Base-by-base conservation (phyloP, 2,888 invertebrate genomes). In the Pristionchus arcanus region DNA sequence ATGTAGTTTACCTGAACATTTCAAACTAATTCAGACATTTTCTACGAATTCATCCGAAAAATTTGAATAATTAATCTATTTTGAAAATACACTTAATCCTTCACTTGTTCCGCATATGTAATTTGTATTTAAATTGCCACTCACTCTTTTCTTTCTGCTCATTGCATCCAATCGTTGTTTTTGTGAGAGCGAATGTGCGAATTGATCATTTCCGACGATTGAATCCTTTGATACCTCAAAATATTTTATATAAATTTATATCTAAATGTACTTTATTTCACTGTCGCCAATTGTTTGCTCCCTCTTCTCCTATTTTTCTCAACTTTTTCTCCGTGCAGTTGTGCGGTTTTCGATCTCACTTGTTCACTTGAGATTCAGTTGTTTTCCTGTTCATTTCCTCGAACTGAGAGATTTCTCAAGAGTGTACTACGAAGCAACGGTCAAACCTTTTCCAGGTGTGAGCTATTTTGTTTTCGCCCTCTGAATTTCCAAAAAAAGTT, bases 161-260 rank as follows among this genome's bases (percentile, higher is more conserved):
- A 94, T 91, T 37, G 95, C 95, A 86, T 95, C 95, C 87, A 91
- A 90, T 55, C 94, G 90, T 91, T 95, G 95, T 68, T 94, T 93
- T 77, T 91, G 93, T 34, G 94, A 93, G 31, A 95, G 90, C 15
- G 93, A 93, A 89, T 94, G 93, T 49, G 92, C 93, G 91, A 95
- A 95, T 88, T 95, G 94, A 15, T 90, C 94, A 90, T 95, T 94
- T 89, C 94, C 94, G 42, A 94, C 92, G 89, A 95, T 95, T 94
- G 94, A 94, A 90, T 95, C 95, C 90, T 93, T 93, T 83, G 93
- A 92, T 31, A 93, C 89, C 89, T 89, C 21, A 59, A 55, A 83
- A 21, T 49, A 34, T n/a, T 81, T n/a, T 7, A 49, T 42, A 15
- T 49, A 16, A 49, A 77, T 4, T 21, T 42, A 16, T 1, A 34